Evolutionary conservation across 1,140 invertebrate species (phyloP).

Genomic region (Pissodes strobi): DNA sequence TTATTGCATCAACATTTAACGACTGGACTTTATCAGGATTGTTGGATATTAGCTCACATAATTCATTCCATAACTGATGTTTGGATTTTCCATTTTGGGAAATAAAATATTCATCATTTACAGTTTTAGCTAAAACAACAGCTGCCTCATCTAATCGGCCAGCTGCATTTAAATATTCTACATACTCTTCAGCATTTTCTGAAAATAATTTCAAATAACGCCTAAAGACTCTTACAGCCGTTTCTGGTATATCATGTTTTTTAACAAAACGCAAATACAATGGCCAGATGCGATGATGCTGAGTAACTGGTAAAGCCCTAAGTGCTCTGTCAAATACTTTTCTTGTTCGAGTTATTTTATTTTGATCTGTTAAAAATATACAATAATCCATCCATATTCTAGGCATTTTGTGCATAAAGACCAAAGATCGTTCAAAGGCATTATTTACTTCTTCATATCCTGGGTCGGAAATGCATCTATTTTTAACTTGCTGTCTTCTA

Average conservation of each 20-base stretch:
- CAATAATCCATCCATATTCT: constrained; percentile 98
- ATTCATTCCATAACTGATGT: constrained; percentile 98
- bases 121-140: constrained; percentile 84
- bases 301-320: constrained; percentile 93
- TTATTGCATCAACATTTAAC: constrained; percentile 97
- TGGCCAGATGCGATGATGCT: constrained; percentile 97
- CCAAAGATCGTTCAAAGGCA: constrained; percentile 92
- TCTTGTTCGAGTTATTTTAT: constrained; percentile 85
- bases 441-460: constrained; percentile 93
- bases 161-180: constrained; percentile 88
- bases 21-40: constrained; percentile 94
- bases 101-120: constrained; percentile 96
- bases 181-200: constrained; percentile 96
- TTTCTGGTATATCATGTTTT: constrained; percentile 89
- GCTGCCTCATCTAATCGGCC: constrained; percentile 93
- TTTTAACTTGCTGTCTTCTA: constrained; percentile 80
- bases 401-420: constrained; percentile 89
- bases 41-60: constrained; percentile 97
- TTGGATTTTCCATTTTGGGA: constrained; percentile 99
- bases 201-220: constrained; percentile 92
- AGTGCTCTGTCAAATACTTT: constrained; percentile 93
- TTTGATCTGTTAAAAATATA: constrained; percentile 87
- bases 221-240: constrained; percentile 91
- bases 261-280: constrained; percentile 92
- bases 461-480: constrained; percentile 81